Percentiles rank a stretch among this genome's conserved stretches.
Evolutionary conservation across 2,113 vertebrate species (phyloP).

Genomic region (Pseudopodoces humilis): DNA sequence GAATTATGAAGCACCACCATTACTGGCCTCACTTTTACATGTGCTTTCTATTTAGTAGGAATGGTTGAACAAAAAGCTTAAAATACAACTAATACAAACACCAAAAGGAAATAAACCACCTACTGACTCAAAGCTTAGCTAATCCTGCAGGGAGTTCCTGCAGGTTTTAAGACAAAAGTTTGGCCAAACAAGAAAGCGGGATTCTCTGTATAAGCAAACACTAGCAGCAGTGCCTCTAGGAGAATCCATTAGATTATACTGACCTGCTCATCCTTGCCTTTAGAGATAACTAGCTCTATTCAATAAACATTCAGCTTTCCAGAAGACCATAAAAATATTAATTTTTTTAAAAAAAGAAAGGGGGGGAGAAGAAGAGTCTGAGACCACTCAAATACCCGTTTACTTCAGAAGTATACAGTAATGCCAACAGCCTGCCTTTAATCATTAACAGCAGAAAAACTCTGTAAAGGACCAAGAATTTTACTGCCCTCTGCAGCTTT

Average conservation of each 20-base stretch:
- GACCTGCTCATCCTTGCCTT: neutral
- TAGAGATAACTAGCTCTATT: neutral
- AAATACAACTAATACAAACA: neutral
- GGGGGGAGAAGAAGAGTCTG: too few relatives aligned
- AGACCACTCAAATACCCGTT: neutral
- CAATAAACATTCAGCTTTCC: neutral
- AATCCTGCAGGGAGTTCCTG: neutral
- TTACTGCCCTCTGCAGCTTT: conserved; percentile 70
- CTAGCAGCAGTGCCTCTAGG: neutral
- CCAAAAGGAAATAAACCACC: neutral
- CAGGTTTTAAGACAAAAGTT: conserved; percentile 25
- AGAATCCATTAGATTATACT: neutral
- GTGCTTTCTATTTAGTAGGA: neutral
- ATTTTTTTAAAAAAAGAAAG: neutral
- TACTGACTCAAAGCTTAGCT: neutral
- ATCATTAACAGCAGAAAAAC: neutral
- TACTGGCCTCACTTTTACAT: neutral
- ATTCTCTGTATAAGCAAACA: neutral
- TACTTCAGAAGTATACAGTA: neutral
- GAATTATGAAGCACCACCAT: neutral
- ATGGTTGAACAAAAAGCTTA: neutral
- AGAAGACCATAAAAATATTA: neutral
- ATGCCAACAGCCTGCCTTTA: neutral
- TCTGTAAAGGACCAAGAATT: conserved; percentile 52
- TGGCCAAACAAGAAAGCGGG: neutral